Evolutionary conservation across 2,888 invertebrate genomes (phyloP).

Genomic region (Parnassius smintheus): DNA sequence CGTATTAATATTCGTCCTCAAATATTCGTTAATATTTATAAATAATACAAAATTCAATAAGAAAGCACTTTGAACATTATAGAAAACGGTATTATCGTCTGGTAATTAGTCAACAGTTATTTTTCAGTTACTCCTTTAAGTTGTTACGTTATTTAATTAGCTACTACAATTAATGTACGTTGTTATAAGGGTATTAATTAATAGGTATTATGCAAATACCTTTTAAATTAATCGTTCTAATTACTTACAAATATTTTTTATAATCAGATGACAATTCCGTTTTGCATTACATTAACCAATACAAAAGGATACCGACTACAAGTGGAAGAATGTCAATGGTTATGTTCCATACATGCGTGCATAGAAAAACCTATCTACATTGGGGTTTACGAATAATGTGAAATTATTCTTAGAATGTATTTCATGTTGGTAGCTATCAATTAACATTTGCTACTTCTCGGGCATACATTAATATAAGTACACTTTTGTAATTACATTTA

Average conservation of each 20-base stretch:
- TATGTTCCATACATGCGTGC: constrained; percentile 7
- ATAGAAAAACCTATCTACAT: constrained; percentile 22
- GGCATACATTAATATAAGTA: constrained; percentile 4
- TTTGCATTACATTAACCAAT: constrained; percentile 9
- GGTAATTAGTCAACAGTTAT: too few relatives aligned
- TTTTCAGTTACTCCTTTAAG: too few relatives aligned
- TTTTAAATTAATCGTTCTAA: constrained; percentile 24
- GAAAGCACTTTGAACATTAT: too few relatives aligned
- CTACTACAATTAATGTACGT: constrained; percentile 33
- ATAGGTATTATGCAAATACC: constrained; percentile 32
- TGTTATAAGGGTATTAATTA: background rate
- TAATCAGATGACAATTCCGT: constrained; percentile 4
- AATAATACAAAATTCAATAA: too few relatives aligned
- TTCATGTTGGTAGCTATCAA: constrained; percentile 13
- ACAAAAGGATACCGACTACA: constrained; percentile 16
- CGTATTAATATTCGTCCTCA: too few relatives aligned
- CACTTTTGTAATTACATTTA: background rate
- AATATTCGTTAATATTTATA: too few relatives aligned
- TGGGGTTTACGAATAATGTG: constrained; percentile 8
- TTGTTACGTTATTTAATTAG: constrained; percentile 33
- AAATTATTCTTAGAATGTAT: constrained; percentile 19
- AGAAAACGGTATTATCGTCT: too few relatives aligned
- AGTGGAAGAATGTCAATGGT: constrained; percentile 1
- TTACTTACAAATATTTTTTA: constrained; percentile 40
- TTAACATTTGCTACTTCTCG: constrained; percentile 9